Base-by-base conservation (phyloP, 1,140 invertebrate species). In the Orussus abietinus region DNA sequence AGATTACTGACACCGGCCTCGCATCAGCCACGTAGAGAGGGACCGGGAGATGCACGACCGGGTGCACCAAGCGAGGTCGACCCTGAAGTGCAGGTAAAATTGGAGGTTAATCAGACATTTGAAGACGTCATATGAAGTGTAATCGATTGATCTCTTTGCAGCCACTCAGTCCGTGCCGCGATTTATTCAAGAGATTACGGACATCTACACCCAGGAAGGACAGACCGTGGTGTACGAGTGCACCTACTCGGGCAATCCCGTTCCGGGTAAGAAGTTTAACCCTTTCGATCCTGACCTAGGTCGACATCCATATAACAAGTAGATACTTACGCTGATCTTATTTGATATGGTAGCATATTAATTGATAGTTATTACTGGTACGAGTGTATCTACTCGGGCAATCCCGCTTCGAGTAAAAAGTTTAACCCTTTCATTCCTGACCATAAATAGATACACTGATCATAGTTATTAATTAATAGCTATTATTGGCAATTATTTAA, bases 261-360 rank as follows among this genome's bases (percentile, higher is more conserved):
- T 64, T 53, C 92, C 92, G 81, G 85, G 87, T 90, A 79, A 66
- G 38, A n/a, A n/a, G n/a, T n/a, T n/a, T n/a, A n/a, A n/a, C n/a
- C n/a, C n/a, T n/a, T n/a, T n/a, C n/a, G n/a, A n/a, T n/a, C n/a
- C n/a, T n/a, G n/a, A n/a, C n/a, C n/a, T n/a, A n/a, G n/a, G n/a
- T n/a, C n/a, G n/a, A n/a, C n/a, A n/a, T n/a, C n/a, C n/a, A n/a
- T n/a, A n/a, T n/a, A n/a, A n/a, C n/a, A n/a, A n/a, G n/a, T n/a
- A n/a, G n/a, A n/a, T n/a, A n/a, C n/a, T n/a, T n/a, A n/a, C n/a
- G n/a, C n/a, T n/a, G n/a, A n/a, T n/a, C n/a, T n/a, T n/a, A n/a
- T n/a, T n/a, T n/a, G n/a, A n/a, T n/a, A n/a, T n/a, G n/a, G n/a
- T n/a, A n/a, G n/a, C n/a, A n/a, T n/a, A n/a, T n/a, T n/a, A n/a